Percentiles rank a stretch among this genome's conserved stretches.
phyloP scores from a whole-genome alignment of 1,140 invertebrate species.

The Teleogryllus occipitalis region DNA sequence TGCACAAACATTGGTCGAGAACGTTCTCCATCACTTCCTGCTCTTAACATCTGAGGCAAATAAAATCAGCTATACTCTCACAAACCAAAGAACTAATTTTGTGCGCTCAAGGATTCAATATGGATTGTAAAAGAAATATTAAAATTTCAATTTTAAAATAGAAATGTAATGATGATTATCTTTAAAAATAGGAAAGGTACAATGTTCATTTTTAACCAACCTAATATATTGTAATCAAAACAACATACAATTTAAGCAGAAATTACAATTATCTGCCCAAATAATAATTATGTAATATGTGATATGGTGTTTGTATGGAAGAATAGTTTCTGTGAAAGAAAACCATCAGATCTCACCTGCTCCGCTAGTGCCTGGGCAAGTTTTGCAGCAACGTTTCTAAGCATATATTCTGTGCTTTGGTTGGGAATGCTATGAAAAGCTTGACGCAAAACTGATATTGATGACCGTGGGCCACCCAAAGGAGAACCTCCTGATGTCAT shows the following conservation, averaged over 20 bases:
- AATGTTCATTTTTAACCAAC: too few relatives aligned
- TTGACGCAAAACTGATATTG: conserved; percentile 55
- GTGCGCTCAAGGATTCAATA: too few relatives aligned
- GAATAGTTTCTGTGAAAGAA: too few relatives aligned
- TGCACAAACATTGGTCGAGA: conserved; percentile 44
- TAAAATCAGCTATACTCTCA: neutral
- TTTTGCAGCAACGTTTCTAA: conserved; percentile 59
- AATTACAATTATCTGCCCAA: too few relatives aligned
- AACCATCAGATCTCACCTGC: conserved; percentile 32
- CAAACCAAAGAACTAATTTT: too few relatives aligned
- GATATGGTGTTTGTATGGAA: too few relatives aligned
- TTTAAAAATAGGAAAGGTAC: too few relatives aligned
- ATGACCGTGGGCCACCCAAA: conserved; percentile 26
- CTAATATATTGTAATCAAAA: too few relatives aligned
- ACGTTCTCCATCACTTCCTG: conserved; percentile 39
- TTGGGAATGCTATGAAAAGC: conserved; percentile 62
- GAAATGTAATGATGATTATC: too few relatives aligned
- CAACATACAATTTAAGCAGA: too few relatives aligned
- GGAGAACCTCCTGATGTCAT: conserved; percentile 7
- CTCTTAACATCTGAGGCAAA: conserved; percentile 36
- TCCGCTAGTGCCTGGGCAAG: conserved; percentile 64
- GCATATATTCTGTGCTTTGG: conserved; percentile 48
- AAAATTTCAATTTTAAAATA: neutral
- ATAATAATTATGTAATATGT: too few relatives aligned
- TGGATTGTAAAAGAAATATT: neutral